Base-by-base conservation (phyloP, 1,140 invertebrate genomes). In the Venturia canescens region DNA sequence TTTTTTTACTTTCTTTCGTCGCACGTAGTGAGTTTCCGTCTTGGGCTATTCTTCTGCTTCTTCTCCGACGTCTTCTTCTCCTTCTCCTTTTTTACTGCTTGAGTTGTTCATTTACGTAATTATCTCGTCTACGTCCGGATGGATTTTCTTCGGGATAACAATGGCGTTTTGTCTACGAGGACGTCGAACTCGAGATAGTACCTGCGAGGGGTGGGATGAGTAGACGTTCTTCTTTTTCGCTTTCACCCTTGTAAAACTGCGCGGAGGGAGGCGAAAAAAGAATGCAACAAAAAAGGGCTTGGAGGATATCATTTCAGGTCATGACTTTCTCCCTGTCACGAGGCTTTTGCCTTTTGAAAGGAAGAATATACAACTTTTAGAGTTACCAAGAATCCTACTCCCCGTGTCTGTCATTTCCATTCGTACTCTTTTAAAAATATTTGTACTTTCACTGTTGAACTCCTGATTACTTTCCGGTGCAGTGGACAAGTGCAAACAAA, bases 61-160 rank as follows among this genome's bases (percentile, higher is more conserved):
- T 57, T 79, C 15, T 72, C n/a, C 6, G 9, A 77, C 77, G 23
- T 70, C 60, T 69, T 38, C 66, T 63, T 67, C 72, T 50, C 38
- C 29, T 34, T 75, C 60, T 74, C 29, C 13, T 63, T n/a, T 75
- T 29, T 63, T 74, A 81, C 70, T 82, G 34, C 57, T 86, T 81
- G 75, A 85, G 83, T 87, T 86, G 83, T 85, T 86, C 83, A 82
- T 86, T 87, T 83, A 84, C 67, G 82, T 86, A 86, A 87, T 87
- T 87, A 85, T 85, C 83, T 82, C 79, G 80, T 85, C 81, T 84
- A 79, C 80, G 76, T 53, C 63, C 26, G 71, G 44, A 29, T 78
- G 66, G 66, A 69, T 69, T 69, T 69, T 69, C 66, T 69, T 69
- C 66, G 29, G 31, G 66, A 69, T 44, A 80, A 84, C 84, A 85